Conservation (phyloP, 64 coral and sea anemone species). For the Montipora cactus region DNA sequence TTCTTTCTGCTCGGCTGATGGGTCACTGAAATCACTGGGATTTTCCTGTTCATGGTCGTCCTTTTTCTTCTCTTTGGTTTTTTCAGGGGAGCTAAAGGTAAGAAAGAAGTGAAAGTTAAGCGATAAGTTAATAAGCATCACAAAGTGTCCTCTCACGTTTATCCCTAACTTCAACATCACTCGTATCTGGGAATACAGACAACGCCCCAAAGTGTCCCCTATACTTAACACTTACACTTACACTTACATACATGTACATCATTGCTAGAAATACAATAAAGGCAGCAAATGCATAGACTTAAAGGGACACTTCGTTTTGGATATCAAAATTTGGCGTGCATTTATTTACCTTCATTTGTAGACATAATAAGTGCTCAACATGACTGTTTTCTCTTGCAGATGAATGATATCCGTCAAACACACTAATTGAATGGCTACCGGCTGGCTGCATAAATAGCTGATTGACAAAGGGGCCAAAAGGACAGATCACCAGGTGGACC, state of each 20-base stretch:
- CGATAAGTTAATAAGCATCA: background rate
- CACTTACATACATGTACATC: too few species aligned
- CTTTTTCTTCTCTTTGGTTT: background rate
- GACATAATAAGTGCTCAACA: background rate
- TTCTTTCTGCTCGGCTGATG: conserved; percentile 33
- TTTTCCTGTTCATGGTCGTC: conserved; percentile 25
- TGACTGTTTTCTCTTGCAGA: background rate
- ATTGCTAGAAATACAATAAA: too few species aligned
- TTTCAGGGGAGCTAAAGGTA: background rate
- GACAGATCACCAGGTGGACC: background rate
- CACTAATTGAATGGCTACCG: background rate
- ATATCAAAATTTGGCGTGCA: too few species aligned
- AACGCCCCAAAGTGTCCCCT: too few species aligned
- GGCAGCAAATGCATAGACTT: too few species aligned
- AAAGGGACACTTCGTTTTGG: too few species aligned
- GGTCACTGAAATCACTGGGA: conserved; percentile 14
- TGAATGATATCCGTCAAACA: too few species aligned
- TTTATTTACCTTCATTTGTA: too few species aligned
- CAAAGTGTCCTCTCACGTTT: too few species aligned
- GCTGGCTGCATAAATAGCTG: background rate
- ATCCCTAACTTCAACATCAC: too few species aligned
- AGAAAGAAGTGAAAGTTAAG: background rate
- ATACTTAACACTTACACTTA: too few species aligned
- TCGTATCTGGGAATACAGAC: too few species aligned
- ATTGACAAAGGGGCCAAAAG: background rate